A percentile compares a stretch with the other conserved stretches of the same genome.
These are phyloP conservation scores for Zoanthus gigantus DNA, from an alignment of 92 coral and sea anemone genomes.

Conservation along the genomic window DNA sequence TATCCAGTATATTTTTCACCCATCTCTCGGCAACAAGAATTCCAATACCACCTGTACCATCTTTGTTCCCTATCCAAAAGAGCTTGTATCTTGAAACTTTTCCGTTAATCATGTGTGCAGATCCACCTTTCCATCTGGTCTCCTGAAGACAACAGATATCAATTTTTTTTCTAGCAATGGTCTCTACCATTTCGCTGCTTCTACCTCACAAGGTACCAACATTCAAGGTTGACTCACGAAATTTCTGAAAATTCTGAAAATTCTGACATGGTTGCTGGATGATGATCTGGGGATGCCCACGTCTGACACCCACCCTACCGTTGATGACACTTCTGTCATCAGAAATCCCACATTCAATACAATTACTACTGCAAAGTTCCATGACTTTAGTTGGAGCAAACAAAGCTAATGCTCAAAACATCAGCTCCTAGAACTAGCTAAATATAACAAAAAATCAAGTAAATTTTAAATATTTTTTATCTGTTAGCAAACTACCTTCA, in stretches of 20 bases:
- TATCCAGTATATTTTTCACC: conserved; percentile 28
- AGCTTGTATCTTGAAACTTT: conserved; percentile 39
- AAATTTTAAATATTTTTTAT: too few species aligned
- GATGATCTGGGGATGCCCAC: conserved; percentile 62
- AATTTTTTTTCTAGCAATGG: conserved; percentile 13
- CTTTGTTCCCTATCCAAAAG: conserved; percentile 46
- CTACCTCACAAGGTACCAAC: conserved; percentile 54
- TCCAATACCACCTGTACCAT: conserved; percentile 42
- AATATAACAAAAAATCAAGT: too few species aligned
- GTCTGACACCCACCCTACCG: conserved; percentile 62
- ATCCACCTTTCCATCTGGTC: conserved; percentile 34
- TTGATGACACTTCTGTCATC: conserved; percentile 22
- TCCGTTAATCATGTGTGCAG: conserved; percentile 31
- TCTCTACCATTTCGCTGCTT: conserved; percentile 36
- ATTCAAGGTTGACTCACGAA: conserved; percentile 36
- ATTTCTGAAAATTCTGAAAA: background rate
- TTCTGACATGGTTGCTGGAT: conserved; percentile 35
- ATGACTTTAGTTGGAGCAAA: too few species aligned
- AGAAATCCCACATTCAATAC: too few species aligned
- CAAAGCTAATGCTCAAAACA: too few species aligned
- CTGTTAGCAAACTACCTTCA: too few species aligned
- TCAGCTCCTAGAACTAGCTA: too few species aligned
- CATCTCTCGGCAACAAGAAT: conserved; percentile 41
- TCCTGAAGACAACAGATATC: conserved; percentile 20
- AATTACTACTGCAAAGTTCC: too few species aligned